These are phyloP conservation scores for human (Homo sapiens) DNA, from an alignment of 2,113 vertebrate species.

Conservation along the genomic window GRCh38 chr15:67928001-67928500, in stretches of 20 bases:
- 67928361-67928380: not conserved
- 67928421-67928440: not conserved
- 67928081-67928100: slow-evolving; percentile 2
- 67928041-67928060: slow-evolving; percentile 20
- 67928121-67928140: slow-evolving; percentile 24
- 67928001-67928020: slow-evolving; percentile 58
- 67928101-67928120: slow-evolving; percentile 27
- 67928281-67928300: not conserved
- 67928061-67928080: slow-evolving; percentile 48
- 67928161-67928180: not conserved
- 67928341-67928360: not conserved
- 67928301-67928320: not conserved
- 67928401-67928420: not conserved
- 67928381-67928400: not conserved
- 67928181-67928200: not conserved
- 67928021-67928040: slow-evolving; percentile 64
- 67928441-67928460: not conserved
- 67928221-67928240: not conserved
- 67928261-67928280: not conserved
- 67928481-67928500: not conserved
- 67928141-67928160: not conserved
- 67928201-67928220: not conserved
- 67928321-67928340: not conserved
- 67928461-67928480: not conserved
- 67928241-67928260: not conserved